Evolutionary conservation across 2,888 invertebrate genomes (phyloP), one percentile per base, ranked within the genome.

Genomic region (Dasysyrphus tricinctus): DNA sequence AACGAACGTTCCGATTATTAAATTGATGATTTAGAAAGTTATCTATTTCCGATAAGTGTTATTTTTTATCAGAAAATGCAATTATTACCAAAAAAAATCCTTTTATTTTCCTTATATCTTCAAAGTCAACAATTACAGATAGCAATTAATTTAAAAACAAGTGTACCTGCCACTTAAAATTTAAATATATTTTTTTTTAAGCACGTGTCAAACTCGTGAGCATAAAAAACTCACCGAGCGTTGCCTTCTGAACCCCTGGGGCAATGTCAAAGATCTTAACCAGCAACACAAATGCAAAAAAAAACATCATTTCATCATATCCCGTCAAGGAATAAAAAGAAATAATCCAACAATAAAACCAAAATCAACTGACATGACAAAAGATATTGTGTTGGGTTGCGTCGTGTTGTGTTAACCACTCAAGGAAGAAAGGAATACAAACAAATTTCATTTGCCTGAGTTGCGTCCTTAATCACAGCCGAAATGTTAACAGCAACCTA

Each of bases 391-490:
- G 16, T 49, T 49, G 6, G 37, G 49, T 32, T 32, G 4, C 47
- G 47, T 32, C 44, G 5, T 16, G n/a, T 37, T 49, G 11, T 49
- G 34, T 39, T 61, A 49, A 34, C 29, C 32, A 44, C 63, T 44
- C 34, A 49, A 8, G 6, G 34, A 34, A 49, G 2, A 67, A 42
- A 16, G 8, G 42, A 76, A 65, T 70, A 70, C 44, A 65, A 51
- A 65, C 44, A 42, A 78, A 74, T 76, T 75, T 34, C n/a, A 54
- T 61, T 73, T 19, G 74, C 74, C 56, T 77, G 88, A 88, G 85
- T 88, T 88, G 88, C 88, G 89, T 88, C 89, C 90, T 88, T 90
- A 83, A 89, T 88, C 84, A 86, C 82, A 84, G 47, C 65, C 16
- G 47, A 34, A 67, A 12, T 19, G 2, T 37, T 67, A 19, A 49